phyloP scores from a whole-genome alignment of 2,888 invertebrate genomes.

The Pollenia griseotomentosa region DNA sequence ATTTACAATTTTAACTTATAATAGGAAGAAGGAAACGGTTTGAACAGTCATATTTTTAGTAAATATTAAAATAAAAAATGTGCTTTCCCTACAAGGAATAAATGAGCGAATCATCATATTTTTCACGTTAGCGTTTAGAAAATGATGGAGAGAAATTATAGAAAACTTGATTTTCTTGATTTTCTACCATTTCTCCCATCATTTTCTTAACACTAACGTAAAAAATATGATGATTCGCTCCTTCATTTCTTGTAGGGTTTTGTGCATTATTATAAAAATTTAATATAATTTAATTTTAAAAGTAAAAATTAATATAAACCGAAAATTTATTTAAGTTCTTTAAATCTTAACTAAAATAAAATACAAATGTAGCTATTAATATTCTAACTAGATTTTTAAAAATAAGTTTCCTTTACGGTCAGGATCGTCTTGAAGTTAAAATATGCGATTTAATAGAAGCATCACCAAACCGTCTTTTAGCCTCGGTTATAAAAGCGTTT shows the following conservation, averaged over 20 bases:
- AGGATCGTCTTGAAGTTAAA: constrained; percentile 79
- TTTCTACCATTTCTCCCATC: no score
- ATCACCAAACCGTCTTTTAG: constrained; percentile 90
- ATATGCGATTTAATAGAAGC: constrained; percentile 86
- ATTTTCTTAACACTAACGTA: no score
- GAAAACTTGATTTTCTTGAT: no score
- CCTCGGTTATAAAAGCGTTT: constrained; percentile 95
- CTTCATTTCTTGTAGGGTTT: no score
- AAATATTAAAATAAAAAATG: no score
- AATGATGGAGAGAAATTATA: no score
- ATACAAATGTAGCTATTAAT: constrained; percentile 15
- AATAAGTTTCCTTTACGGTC: constrained; percentile 72
- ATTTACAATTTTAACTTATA: constrained; percentile 30
- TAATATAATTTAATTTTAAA: neutral
- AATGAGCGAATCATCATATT: no score
- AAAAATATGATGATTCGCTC: no score
- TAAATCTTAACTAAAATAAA: constrained; percentile 30
- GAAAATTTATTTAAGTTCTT: constrained; percentile 14
- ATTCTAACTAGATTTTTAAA: neutral
- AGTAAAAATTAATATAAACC: neutral
- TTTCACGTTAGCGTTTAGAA: no score
- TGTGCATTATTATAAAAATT: neutral
- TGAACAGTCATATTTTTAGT: neutral
- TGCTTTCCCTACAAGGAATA: no score
- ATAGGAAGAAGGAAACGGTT: neutral